Evolutionary conservation across 2,113 vertebrate genomes (phyloP).

Genomic region (Menura novaehollandiae): DNA sequence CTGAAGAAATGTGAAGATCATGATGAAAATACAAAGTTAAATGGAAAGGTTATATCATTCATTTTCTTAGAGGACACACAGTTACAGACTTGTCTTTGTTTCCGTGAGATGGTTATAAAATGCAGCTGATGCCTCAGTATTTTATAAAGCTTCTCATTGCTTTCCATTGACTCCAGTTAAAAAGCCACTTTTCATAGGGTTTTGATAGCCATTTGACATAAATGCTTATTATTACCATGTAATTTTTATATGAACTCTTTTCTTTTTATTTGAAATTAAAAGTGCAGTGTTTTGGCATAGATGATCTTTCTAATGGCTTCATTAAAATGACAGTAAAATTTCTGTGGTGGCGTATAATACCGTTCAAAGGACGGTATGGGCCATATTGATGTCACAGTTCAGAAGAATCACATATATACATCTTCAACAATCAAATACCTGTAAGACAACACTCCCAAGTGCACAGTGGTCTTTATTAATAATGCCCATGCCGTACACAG

Average conservation of each 20-base stretch:
- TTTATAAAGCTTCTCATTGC: neutral
- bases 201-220: neutral
- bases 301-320: neutral
- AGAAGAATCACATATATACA: neutral
- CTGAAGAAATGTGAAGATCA: neutral
- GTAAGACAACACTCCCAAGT: neutral
- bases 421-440: neutral
- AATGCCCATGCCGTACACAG: neutral
- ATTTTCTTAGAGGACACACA: neutral
- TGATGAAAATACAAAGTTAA: neutral
- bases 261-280: neutral
- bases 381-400: neutral
- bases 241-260: neutral
- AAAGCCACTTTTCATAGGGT: neutral
- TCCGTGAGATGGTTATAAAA: neutral
- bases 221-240: neutral
- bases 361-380: neutral
- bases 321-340: neutral
- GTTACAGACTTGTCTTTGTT: neutral
- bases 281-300: neutral
- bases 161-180: neutral
- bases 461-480: neutral
- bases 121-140: neutral
- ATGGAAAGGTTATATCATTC: neutral
- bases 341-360: neutral